Conservation (phyloP, 2,113 vertebrate species). For the western clawed frog (Xenopus tropicalis) region UCB_Xtro_10.0 CM004449.2:64424501-64425000, state of each 20-base stretch:
- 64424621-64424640: slow-evolving; percentile 40
- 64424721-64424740: slow-evolving; percentile 63
- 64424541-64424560: slow-evolving; percentile 60
- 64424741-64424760: slow-evolving; percentile 66
- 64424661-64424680: slow-evolving; percentile 56
- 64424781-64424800: slow-evolving; percentile 59
- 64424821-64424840: slow-evolving; percentile 66
- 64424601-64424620: slow-evolving; percentile 57
- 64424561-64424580: slow-evolving; percentile 74
- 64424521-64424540: slow-evolving; percentile 54
- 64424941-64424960: too few relatives aligned
- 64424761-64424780: slow-evolving; percentile 63
- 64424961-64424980: too few relatives aligned
- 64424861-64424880: slow-evolving; percentile 17
- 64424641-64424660: slow-evolving; percentile 55
- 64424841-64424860: slow-evolving; percentile 56
- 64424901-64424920: background rate
- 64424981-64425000: too few relatives aligned
- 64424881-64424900: slow-evolving; percentile 3
- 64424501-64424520: slow-evolving; percentile 43
- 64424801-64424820: slow-evolving; percentile 62
- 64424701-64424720: slow-evolving; percentile 63
- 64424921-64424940: background rate
- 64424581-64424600: slow-evolving; percentile 67
- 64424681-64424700: slow-evolving; percentile 64